These are phyloP conservation scores for Sitobion miscanthi DNA, from an alignment of 1,140 invertebrate species.

Conservation along the genomic window DNA sequence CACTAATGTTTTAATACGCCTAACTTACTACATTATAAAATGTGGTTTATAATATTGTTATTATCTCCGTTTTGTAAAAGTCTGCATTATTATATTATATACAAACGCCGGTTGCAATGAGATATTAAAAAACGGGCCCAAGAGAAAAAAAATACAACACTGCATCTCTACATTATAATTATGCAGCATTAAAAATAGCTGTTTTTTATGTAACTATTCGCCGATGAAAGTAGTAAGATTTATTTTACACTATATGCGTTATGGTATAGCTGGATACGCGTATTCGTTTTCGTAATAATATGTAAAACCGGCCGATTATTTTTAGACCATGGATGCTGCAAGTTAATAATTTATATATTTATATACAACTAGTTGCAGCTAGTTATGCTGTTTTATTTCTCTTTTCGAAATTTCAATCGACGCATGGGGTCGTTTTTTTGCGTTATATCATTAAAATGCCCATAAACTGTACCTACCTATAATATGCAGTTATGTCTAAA, in stretches of 20 bases:
- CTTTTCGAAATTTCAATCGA: background rate
- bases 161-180: background rate
- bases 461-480: background rate
- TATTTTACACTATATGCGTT: background rate
- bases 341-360: background rate
- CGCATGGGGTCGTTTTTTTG: background rate
- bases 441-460: background rate
- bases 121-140: background rate
- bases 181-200: background rate
- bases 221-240: constrained; percentile 25
- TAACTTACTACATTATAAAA: background rate
- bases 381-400: background rate
- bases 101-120: background rate
- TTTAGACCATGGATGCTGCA: background rate
- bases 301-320: constrained; percentile 32
- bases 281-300: background rate
- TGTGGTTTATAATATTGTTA: background rate
- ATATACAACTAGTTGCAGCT: background rate
- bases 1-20: background rate
- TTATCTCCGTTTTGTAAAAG: background rate
- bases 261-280: background rate
- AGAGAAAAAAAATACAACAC: background rate
- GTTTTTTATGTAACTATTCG: constrained; percentile 15
- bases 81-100: background rate
- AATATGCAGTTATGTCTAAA: background rate